Evolutionary conservation across 2,888 invertebrate species (phyloP).

Genomic region (Luperina nickerlii): DNA sequence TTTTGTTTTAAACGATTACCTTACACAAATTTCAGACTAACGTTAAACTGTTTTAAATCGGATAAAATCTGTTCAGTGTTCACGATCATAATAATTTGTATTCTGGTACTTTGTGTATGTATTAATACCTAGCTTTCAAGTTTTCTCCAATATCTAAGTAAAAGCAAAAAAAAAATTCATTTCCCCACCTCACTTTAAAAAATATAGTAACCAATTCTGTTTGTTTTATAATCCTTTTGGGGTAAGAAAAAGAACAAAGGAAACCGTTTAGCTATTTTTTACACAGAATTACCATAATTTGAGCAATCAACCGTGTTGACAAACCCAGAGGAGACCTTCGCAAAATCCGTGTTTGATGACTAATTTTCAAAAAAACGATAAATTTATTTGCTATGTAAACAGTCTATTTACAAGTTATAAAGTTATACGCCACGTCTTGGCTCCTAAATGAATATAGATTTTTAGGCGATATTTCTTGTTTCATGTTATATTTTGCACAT

Average conservation of each 20-base stretch:
- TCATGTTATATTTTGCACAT: neutral
- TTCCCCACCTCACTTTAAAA: neutral
- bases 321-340: conserved; percentile 31
- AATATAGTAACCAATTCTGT: neutral
- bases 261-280: neutral
- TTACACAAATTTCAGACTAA: neutral
- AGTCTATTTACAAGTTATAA: neutral
- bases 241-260: neutral
- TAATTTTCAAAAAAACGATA: conserved; percentile 13
- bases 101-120: too few species aligned
- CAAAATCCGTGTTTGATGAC: conserved; percentile 35
- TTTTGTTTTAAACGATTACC: neutral
- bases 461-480: neutral
- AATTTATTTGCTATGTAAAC: conserved; percentile 14
- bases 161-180: too few species aligned
- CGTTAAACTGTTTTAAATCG: neutral
- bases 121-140: too few species aligned
- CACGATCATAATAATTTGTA: neutral
- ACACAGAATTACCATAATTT: conserved; percentile 33
- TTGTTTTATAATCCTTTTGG: neutral
- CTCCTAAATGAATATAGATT: neutral
- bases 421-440: neutral
- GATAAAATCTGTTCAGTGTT: neutral
- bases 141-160: too few species aligned
- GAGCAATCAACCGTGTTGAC: conserved; percentile 61